A percentile compares a stretch with the other conserved stretches of the same genome.
Evolutionary conservation across 2,888 invertebrate species (phyloP).

Genomic region (Brenthis daphne): DNA sequence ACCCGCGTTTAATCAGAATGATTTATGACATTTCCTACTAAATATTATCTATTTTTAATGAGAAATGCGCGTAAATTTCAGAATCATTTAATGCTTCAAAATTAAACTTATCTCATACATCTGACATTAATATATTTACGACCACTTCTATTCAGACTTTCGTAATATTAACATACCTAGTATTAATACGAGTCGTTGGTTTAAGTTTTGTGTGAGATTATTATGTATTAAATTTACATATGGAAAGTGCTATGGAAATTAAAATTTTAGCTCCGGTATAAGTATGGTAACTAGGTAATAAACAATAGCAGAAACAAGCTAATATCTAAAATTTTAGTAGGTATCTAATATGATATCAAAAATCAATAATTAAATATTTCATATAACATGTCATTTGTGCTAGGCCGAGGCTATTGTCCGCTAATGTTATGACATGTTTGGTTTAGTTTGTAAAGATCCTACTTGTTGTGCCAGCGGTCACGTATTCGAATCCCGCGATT

Average conservation of each 20-base stretch:
- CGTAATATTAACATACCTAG: background rate
- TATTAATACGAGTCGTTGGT: conserved; percentile 5
- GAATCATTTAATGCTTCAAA: background rate
- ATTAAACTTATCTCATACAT: conserved; percentile 11
- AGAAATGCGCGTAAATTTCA: background rate
- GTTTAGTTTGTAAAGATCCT: too few relatives aligned
- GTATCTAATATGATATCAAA: too few relatives aligned
- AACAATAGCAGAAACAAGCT: too few relatives aligned
- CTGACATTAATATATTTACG: conserved; percentile 11
- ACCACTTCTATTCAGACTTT: background rate
- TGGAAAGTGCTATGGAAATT: background rate
- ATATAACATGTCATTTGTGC: too few relatives aligned
- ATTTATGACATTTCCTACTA: conserved; percentile 17
- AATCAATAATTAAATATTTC: too few relatives aligned
- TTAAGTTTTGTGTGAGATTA: background rate
- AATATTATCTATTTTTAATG: conserved; percentile 6
- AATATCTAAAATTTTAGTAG: too few relatives aligned
- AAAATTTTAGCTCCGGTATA: too few relatives aligned
- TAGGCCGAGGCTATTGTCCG: too few relatives aligned
- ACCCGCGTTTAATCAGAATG: conserved; percentile 17
- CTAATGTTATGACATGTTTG: too few relatives aligned
- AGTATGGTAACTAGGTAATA: too few relatives aligned
- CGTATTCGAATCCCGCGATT: too few relatives aligned
- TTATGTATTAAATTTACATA: background rate
- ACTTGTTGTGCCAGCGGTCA: too few relatives aligned